Evolutionary conservation across 2,888 invertebrate species (phyloP), one percentile per base, ranked within the genome.

Genomic region (Pyrocoelia pectoralis): DNA sequence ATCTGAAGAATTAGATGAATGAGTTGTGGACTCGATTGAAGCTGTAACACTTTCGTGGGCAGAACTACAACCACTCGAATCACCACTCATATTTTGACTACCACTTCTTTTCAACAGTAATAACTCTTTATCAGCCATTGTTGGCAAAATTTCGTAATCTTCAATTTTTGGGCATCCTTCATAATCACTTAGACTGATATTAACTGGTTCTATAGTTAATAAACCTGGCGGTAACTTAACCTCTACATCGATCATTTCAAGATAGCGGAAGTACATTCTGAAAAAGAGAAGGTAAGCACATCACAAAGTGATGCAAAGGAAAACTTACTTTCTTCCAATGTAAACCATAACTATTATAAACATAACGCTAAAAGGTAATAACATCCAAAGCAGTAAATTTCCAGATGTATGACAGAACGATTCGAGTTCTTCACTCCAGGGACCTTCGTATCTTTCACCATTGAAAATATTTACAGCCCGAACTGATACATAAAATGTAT

Each of bases 181-280:
- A 6, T 24, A 75, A 13, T 69, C 68, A n/a, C 57, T 65, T 12
- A 72, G 28, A n/a, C 58, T 66, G 15, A 70, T 67, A 19, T 74
- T 71, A 28, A 68, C 67, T 17, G 68, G 66, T 18, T 71, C 67
- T n/a, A 68, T 70, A 4, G 74, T 72, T 13, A 81, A 85, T 61
- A 91, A 78, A 2, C 90, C 90, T 50, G 86, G 86, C 15, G 91
- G 91, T 65, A 91, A 78, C 70, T 87, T 87, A 10, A 89, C 86
- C 74, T 87, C 87, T 17, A 91, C 87, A 70, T 89, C 86, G 73
- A 85, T 84, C 88, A 90, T 90, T 18, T 66, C 66, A 40, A 56
- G 56, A 50, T 50, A 68, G 50, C 51, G 62, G 24, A 57, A 61
- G 51, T 56, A 62, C 46, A 65, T 57, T 48, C 63, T 58, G 51